Evolutionary conservation across 2,113 vertebrate species (phyloP).

Genomic region (Hirundichthys speculiger): DNA sequence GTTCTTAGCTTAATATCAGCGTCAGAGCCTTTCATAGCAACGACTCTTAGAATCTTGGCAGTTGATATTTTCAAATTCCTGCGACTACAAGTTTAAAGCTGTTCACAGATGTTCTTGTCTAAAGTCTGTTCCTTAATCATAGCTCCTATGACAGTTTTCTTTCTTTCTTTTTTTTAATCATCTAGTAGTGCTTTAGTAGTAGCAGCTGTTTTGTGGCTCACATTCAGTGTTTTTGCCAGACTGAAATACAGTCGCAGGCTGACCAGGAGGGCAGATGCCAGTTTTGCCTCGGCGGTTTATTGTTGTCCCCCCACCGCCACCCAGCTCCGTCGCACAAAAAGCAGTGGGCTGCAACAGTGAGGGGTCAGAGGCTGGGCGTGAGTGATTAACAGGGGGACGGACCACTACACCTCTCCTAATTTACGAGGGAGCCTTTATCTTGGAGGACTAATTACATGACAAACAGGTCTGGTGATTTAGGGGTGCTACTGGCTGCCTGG

Average conservation of each 20-base stretch:
- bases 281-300: conserved; percentile 58
- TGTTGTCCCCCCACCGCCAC: conserved; percentile 41
- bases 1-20: conserved; percentile 9
- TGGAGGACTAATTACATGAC: conserved; percentile 75
- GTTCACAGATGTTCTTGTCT: background rate
- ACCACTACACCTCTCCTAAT: conserved; percentile 62
- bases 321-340: conserved; percentile 48
- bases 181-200: background rate
- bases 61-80: background rate
- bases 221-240: conserved; percentile 25
- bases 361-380: conserved; percentile 63
- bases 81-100: background rate
- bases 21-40: conserved; percentile 2
- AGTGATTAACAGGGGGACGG: conserved; percentile 67
- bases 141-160: conserved; percentile 1
- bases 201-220: conserved; percentile 40
- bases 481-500: conserved; percentile 43
- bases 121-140: background rate
- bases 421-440: conserved; percentile 62
- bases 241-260: conserved; percentile 16
- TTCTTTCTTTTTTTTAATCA: conserved; percentile 13
- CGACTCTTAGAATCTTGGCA: background rate
- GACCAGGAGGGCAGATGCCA: conserved; percentile 30
- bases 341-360: conserved; percentile 32
- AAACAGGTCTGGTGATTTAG: conserved; percentile 66